These are phyloP conservation scores for Drosophila diplacantha DNA, from an alignment of 2,888 invertebrate species.

Conservation along the genomic window DNA sequence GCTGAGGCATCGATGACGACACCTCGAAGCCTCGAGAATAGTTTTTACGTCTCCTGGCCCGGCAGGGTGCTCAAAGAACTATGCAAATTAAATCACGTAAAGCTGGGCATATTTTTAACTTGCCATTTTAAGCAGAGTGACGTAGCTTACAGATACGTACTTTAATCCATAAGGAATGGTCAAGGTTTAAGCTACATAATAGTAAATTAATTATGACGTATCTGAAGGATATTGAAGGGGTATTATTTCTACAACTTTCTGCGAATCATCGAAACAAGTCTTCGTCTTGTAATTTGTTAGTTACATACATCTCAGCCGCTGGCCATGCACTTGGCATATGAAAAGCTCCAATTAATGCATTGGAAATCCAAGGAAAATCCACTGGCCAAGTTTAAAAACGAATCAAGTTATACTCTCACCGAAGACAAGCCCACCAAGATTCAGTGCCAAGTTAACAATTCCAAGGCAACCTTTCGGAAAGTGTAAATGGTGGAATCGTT, in stretches of 20 bases:
- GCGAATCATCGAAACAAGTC: not conserved
- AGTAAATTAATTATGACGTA: not conserved
- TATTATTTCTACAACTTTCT: not conserved
- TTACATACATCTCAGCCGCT: conserved; percentile 16
- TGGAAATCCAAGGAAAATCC: conserved; percentile 34
- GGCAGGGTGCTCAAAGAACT: conserved; percentile 30
- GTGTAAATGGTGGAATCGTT: conserved; percentile 53
- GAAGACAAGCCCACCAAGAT: not conserved
- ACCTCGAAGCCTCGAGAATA: conserved; percentile 26
- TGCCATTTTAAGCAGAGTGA: conserved; percentile 14
- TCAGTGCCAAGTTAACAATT: not conserved
- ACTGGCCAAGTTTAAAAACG: conserved; percentile 3
- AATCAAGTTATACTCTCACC: conserved; percentile 6
- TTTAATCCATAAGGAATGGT: not conserved
- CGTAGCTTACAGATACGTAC: too few relatives aligned
- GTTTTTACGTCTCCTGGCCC: conserved; percentile 4
- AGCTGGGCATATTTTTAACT: not conserved
- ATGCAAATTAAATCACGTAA: conserved; percentile 32
- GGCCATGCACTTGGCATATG: conserved; percentile 61
- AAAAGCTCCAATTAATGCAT: conserved; percentile 63
- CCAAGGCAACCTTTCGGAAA: conserved; percentile 17
- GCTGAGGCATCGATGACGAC: conserved; percentile 42
- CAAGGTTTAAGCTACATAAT: not conserved
- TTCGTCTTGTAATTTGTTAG: conserved; percentile 42
- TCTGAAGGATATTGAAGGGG: not conserved